Base-by-base conservation (phyloP, 1,140 invertebrate genomes). In the Heliconius hewitsoni region DNA sequence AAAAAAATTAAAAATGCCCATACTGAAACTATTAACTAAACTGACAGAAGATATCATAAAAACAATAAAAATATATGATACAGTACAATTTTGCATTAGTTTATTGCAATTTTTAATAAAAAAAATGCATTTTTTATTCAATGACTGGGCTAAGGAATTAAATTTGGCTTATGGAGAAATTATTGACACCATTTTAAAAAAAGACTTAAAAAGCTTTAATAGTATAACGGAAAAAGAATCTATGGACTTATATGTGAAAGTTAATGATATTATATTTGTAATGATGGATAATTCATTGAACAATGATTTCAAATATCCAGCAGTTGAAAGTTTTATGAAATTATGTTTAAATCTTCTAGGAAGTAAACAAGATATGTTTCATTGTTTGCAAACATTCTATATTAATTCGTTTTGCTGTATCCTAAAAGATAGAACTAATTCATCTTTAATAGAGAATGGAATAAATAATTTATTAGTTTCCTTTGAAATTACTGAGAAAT, bases 341-440 rank as follows among this genome's bases (percentile, higher is more conserved):
- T 79, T 74, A 27, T 82, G 73, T 73, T 79, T 89, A 8, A 82
- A 55, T 3, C 19, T 93, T 9, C 74, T 92, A 0, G 85, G 84
- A 19, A 85, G 92, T 76, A 39, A 39, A 34, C 46, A 85, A 0
- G 87, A 89, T 37, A 81, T 92, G 11, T 89, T 87, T 52, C 85
- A 91, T 37, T 90, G 89, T 46, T 74, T 92, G 0, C 88, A 92
- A 82, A 92, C 87, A 8, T 86, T 92, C 50, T 91, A 89, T 77
- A 78, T 89, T 8, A 91, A 92, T 37, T 81, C 84, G 0, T 90
- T 93, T 16, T 89, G 87, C 13, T 84, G 80, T 81, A 81, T 93
- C 27, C 85, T 94, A 8, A 86, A 82, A 2, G 81, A 87, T 30
- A 83, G 81, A 71, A 50, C 73, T 0, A 85, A 84, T 75, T 66